These are phyloP conservation scores for Dipus sagitta DNA, from an alignment of 2,797 vertebrate genomes.

Conservation along the genomic window DNA sequence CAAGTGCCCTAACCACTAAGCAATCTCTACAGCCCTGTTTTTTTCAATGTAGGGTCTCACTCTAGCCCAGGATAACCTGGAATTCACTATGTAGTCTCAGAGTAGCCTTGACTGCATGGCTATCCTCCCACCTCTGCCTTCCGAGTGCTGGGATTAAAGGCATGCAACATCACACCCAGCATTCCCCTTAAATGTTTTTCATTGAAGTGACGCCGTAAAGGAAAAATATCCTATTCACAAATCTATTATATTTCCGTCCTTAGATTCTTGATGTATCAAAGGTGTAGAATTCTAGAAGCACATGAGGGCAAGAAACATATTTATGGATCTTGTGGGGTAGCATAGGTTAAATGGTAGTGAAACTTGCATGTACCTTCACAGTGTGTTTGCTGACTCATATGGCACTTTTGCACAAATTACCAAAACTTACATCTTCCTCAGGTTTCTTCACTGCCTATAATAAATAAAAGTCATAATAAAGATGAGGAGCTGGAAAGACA, in stretches of 20 bases:
- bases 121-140: too few relatives aligned
- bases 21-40: too few relatives aligned
- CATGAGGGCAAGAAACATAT: background rate
- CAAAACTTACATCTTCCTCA: slow-evolving; percentile 32
- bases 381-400: background rate
- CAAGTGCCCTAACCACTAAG: too few relatives aligned
- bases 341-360: background rate
- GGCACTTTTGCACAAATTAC: slow-evolving; percentile 15
- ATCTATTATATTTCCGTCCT: background rate
- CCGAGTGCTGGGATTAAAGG: too few relatives aligned
- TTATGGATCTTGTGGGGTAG: too few relatives aligned
- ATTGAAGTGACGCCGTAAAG: slow-evolving; percentile 7
- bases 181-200: background rate
- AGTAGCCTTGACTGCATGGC: too few relatives aligned
- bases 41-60: too few relatives aligned
- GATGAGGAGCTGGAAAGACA: too few relatives aligned
- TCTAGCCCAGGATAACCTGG: too few relatives aligned
- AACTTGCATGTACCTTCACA: background rate
- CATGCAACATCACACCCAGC: too few relatives aligned
- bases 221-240: background rate
- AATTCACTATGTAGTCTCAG: too few relatives aligned
- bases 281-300: background rate
- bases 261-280: background rate
- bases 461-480: too few relatives aligned
- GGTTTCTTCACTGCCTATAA: background rate